A percentile compares a stretch with the other conserved stretches of the same genome.
Evolutionary conservation across 2,113 vertebrate genomes (phyloP).

Genomic region (Turnix velox): DNA sequence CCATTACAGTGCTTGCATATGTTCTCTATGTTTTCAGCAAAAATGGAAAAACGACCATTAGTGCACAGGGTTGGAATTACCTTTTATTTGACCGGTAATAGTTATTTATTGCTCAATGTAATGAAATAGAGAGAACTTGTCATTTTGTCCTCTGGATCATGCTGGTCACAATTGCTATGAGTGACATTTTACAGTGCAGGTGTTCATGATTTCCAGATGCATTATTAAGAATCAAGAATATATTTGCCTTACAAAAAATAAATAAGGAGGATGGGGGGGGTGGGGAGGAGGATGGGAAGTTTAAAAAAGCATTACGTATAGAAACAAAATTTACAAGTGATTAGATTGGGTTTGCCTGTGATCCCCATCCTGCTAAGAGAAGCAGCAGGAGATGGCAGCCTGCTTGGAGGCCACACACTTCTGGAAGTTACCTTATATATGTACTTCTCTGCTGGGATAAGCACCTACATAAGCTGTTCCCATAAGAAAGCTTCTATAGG

Average conservation of each 20-base stretch:
- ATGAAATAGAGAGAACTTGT: not conserved
- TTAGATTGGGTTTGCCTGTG: not conserved
- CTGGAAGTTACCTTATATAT: not conserved
- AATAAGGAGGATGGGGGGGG: too few species aligned
- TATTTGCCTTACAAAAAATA: not conserved
- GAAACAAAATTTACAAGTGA: not conserved
- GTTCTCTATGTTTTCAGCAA: not conserved
- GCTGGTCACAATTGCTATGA: not conserved
- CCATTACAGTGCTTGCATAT: not conserved
- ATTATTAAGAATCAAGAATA: not conserved
- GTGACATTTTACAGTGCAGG: too few species aligned
- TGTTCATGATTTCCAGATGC: not conserved
- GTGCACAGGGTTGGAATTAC: fast-evolving
- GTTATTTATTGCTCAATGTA: not conserved
- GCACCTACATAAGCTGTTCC: not conserved
- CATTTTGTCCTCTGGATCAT: not conserved
- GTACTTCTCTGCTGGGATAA: not conserved
- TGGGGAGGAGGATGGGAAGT: too few species aligned
- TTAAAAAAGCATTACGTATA: not conserved
- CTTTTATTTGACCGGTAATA: not conserved
- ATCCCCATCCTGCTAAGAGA: not conserved
- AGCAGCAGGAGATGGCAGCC: not conserved
- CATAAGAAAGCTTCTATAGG: not conserved
- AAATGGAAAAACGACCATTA: not conserved
- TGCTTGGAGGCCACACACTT: not conserved